phyloP scores from a whole-genome alignment of 2,797 vertebrate genomes.

The Loriculus beryllinus region DNA sequence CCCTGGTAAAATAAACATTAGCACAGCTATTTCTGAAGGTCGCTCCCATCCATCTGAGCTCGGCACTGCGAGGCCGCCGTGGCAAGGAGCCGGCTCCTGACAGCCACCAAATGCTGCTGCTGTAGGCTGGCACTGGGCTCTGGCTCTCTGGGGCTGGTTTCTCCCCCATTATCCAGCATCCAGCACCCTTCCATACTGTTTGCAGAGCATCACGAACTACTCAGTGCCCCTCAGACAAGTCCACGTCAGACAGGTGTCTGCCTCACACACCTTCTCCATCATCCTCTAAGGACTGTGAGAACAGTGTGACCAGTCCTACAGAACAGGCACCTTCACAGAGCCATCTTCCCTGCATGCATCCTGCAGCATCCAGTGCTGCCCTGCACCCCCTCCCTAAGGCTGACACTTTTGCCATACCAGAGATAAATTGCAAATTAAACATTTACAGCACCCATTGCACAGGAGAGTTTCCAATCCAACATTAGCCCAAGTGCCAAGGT shows the following conservation, averaged over 20 bases:
- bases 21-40: constrained; percentile 50
- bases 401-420: accelerated
- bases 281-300: accelerated
- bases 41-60: constrained; percentile 27
- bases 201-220: neutral
- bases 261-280: neutral
- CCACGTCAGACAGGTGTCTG: accelerated
- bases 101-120: neutral
- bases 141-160: neutral
- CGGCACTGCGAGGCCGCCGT: neutral
- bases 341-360: accelerated
- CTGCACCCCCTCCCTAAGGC: neutral
- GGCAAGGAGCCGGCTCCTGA: neutral
- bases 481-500: neutral
- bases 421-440: neutral
- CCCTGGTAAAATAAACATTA: constrained; percentile 55
- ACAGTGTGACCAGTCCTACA: accelerated
- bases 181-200: neutral
- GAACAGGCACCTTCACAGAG: accelerated
- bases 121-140: accelerated
- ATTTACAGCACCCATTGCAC: neutral
- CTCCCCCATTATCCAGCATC: neutral
- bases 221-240: neutral
- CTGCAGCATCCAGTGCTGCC: accelerated
- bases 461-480: neutral